Evolutionary conservation across 1,140 invertebrate genomes (phyloP).

Genomic region (Drosophila tropicalis): DNA sequence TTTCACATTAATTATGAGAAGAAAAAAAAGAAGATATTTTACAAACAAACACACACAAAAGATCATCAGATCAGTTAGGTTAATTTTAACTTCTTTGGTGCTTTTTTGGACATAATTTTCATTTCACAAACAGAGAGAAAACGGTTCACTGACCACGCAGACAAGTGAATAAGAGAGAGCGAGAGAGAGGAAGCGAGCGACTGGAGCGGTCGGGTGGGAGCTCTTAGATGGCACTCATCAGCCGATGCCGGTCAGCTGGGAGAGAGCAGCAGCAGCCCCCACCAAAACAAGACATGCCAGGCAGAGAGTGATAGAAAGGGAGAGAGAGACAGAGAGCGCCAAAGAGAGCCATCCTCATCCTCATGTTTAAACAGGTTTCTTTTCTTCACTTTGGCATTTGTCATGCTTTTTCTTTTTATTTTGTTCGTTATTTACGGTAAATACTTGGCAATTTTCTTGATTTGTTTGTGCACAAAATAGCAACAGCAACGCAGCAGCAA

Average conservation of each 20-base stretch:
- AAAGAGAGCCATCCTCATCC: conserved; percentile 20
- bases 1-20: conserved; percentile 70
- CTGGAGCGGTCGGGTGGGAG: too few species aligned
- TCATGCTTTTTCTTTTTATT: conserved; percentile 66
- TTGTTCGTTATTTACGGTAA: conserved; percentile 42
- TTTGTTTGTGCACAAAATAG: conserved; percentile 46
- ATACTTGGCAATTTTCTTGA: conserved; percentile 64
- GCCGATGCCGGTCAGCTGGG: conserved; percentile 54
- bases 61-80: conserved; percentile 41
- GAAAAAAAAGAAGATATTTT: conserved; percentile 17
- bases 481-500: background rate
- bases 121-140: conserved; percentile 36
- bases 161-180: conserved; percentile 4
- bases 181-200: background rate
- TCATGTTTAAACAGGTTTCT: conserved; percentile 62
- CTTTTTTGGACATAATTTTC: conserved; percentile 56
- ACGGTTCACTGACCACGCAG: conserved; percentile 67
- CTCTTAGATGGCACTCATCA: background rate
- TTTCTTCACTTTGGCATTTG: conserved; percentile 57
- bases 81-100: conserved; percentile 30
- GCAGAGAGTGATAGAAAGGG: conserved; percentile 19
- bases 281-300: background rate
- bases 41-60: conserved; percentile 10
- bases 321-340: conserved; percentile 16
- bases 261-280: background rate